A percentile compares a stretch with the other conserved stretches of the same genome.
These are phyloP conservation scores for Lymantria monacha DNA, from an alignment of 2,888 invertebrate species.

Conservation along the genomic window DNA sequence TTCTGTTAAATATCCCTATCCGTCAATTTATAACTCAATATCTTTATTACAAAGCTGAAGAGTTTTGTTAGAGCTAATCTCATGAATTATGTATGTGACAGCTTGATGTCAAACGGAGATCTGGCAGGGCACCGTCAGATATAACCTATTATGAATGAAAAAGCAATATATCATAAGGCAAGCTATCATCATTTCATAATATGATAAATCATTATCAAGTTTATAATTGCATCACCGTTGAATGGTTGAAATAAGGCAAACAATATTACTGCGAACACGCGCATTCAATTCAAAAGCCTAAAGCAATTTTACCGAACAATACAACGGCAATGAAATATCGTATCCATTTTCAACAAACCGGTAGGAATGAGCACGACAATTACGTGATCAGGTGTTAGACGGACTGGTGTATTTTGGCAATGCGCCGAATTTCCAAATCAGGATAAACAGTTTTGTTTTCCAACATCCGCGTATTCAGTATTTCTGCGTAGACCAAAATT, in stretches of 20 bases:
- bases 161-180: too few species aligned
- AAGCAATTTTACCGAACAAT: slow-evolving; percentile 6
- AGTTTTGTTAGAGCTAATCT: too few species aligned
- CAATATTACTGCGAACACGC: not conserved
- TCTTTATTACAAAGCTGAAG: too few species aligned
- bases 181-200: too few species aligned
- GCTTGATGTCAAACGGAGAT: too few species aligned
- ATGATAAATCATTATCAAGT: too few species aligned
- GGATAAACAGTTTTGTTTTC: slow-evolving; percentile 36
- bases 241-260: not conserved
- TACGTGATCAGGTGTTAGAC: slow-evolving; percentile 49
- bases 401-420: slow-evolving; percentile 29
- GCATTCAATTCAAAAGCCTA: slow-evolving; percentile 5
- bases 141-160: too few species aligned
- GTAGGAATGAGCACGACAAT: slow-evolving; percentile 47
- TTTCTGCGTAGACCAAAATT: not conserved
- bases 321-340: slow-evolving; percentile 26
- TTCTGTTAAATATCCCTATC: too few species aligned
- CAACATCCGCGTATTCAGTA: slow-evolving; percentile 13
- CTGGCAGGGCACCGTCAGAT: too few species aligned
- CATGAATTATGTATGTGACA: too few species aligned
- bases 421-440: slow-evolving; percentile 19
- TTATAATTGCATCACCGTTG: too few species aligned
- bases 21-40: too few species aligned
- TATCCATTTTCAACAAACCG: slow-evolving; percentile 33